These are phyloP conservation scores for Rhamnusium bicolor DNA, from an alignment of 2,888 invertebrate genomes.

Conservation along the genomic window DNA sequence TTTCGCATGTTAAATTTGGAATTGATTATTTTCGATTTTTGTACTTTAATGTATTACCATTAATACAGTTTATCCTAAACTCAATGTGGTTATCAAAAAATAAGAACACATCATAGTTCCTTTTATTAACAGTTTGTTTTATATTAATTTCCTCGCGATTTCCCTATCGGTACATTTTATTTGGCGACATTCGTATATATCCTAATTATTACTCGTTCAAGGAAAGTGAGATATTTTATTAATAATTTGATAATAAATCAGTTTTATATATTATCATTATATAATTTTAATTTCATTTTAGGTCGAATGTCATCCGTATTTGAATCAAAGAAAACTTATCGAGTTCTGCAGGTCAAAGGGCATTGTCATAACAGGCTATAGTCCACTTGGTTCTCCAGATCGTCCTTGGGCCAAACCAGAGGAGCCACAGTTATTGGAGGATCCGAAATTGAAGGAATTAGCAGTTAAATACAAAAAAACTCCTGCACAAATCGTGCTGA, in stretches of 20 bases:
- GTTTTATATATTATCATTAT: neutral
- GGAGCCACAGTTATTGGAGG: conserved; percentile 82
- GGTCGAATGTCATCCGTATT: conserved; percentile 88
- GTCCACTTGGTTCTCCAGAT: conserved; percentile 88
- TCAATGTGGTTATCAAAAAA: no score
- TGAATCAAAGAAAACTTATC: conserved; percentile 81
- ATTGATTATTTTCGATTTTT: no score
- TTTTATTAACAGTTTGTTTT: no score
- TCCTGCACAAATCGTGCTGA: conserved; percentile 81
- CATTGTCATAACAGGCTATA: conserved; percentile 85
- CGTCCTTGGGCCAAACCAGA: conserved; percentile 86
- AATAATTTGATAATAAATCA: neutral
- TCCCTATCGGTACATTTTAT: conserved; percentile 6
- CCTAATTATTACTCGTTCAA: no score
- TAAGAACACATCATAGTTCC: no score
- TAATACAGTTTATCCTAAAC: no score
- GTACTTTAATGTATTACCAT: no score
- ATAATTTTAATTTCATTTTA: conserved; percentile 62
- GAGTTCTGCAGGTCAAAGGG: conserved; percentile 79
- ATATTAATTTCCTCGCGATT: no score
- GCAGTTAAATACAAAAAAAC: conserved; percentile 79
- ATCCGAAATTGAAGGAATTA: conserved; percentile 79
- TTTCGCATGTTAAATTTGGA: no score
- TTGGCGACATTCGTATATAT: neutral
- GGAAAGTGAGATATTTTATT: no score